Percentiles rank a stretch among this genome's conserved stretches.
Conservation (phyloP, 2,797 vertebrate genomes). For the Cirrhinus mrigala region DNA sequence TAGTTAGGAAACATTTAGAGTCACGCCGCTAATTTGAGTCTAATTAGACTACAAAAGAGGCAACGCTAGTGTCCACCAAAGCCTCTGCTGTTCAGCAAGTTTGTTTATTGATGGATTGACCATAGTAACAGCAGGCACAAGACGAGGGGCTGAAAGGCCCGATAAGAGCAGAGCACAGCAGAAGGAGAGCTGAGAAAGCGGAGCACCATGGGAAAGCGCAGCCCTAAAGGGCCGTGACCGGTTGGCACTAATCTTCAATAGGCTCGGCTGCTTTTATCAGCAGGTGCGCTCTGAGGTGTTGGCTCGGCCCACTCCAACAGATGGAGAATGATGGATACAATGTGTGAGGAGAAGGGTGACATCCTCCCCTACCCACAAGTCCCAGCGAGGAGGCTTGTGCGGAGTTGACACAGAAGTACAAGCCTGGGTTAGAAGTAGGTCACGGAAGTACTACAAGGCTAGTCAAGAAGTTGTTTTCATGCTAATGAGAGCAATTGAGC, state of each 20-base stretch:
- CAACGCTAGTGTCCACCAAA: constrained; percentile 30
- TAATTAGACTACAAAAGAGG: constrained; percentile 4
- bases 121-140: background rate
- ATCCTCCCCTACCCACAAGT: constrained; percentile 27
- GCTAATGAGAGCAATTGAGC: constrained; percentile 48
- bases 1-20: constrained; percentile 5
- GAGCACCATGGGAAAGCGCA: constrained; percentile 26
- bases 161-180: constrained; percentile 12
- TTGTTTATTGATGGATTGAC: constrained; percentile 39
- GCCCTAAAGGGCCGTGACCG: constrained; percentile 32
- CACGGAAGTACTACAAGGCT: constrained; percentile 23
- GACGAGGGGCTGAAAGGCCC: background rate
- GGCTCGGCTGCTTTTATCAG: constrained; percentile 44
- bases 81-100: constrained; percentile 25
- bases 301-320: constrained; percentile 30
- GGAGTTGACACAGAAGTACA: constrained; percentile 18
- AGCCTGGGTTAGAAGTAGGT: constrained; percentile 43
- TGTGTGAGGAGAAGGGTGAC: constrained; percentile 36
- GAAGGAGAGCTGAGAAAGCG: constrained; percentile 38
- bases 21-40: background rate
- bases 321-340: constrained; percentile 42
- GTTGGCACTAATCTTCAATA: constrained; percentile 33
- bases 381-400: constrained; percentile 9
- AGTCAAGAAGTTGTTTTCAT: constrained; percentile 33
- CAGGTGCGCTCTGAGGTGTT: constrained; percentile 43